Evolutionary conservation across 2,888 invertebrate species (phyloP).

Genomic region (Drosophila anomalata): DNA sequence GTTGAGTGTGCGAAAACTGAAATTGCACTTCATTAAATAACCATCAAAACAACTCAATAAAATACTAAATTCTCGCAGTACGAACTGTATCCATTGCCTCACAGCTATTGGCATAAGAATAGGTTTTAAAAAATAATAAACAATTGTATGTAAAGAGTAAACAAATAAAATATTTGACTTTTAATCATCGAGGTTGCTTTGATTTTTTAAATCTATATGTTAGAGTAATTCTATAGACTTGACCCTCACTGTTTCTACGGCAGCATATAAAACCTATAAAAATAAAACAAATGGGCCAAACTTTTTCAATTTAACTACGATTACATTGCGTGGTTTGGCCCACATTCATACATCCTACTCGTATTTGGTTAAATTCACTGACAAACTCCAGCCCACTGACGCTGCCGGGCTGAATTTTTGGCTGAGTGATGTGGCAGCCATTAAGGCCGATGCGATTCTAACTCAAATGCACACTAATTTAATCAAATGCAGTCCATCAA

Average conservation of each 20-base stretch:
- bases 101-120: neutral
- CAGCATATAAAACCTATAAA: conserved; percentile 42
- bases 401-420: conserved; percentile 15
- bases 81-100: conserved; percentile 50
- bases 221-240: neutral
- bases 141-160: neutral
- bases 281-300: conserved; percentile 62
- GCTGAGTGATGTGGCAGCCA: conserved; percentile 34
- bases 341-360: conserved; percentile 37
- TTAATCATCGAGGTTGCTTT: neutral
- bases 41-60: conserved; percentile 79
- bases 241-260: neutral
- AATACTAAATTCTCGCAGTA: conserved; percentile 64
- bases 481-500: conserved; percentile 70
- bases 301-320: conserved; percentile 72
- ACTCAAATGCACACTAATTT: conserved; percentile 55
- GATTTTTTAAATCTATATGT: neutral
- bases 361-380: conserved; percentile 47
- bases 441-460: conserved; percentile 50
- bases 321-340: conserved; percentile 56
- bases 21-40: conserved; percentile 77
- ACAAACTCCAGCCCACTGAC: conserved; percentile 15
- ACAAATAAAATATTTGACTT: neutral
- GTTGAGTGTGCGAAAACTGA: conserved; percentile 57
- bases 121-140: conserved; percentile 11